phyloP scores from a whole-genome alignment of 2,113 vertebrate genomes.

The Himantopus leucocephalus region DNA sequence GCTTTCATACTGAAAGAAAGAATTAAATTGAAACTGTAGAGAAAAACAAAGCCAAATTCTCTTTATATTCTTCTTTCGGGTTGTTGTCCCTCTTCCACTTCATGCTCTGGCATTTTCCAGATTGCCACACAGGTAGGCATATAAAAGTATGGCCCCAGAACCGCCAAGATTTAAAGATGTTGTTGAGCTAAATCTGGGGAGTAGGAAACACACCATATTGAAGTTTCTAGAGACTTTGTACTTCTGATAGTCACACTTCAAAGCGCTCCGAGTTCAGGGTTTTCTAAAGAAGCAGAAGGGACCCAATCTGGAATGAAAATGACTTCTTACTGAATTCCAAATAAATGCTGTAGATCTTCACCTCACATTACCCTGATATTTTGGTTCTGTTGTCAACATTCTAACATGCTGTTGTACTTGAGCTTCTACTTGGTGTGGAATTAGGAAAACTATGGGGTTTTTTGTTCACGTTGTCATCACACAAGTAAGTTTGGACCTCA shows the following conservation, averaged over 20 bases:
- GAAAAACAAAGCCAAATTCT: neutral
- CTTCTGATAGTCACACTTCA: conserved; percentile 30
- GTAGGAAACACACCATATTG: conserved; percentile 25
- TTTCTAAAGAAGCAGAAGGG: conserved; percentile 49
- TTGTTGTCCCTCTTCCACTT: neutral
- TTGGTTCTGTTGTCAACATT: conserved; percentile 30
- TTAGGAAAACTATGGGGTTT: neutral
- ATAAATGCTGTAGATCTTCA: neutral
- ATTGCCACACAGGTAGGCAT: neutral
- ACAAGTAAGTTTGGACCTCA: neutral
- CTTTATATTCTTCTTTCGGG: neutral
- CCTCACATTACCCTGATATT: conserved; percentile 20
- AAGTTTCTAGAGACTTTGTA: conserved; percentile 23
- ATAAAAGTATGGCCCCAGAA: neutral
- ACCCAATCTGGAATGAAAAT: conserved; percentile 28
- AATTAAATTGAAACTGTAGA: neutral
- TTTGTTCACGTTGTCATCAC: neutral
- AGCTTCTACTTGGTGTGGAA: conserved; percentile 45
- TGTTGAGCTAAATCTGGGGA: conserved; percentile 5
- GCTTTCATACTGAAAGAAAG: neutral
- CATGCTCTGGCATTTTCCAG: neutral
- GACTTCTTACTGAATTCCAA: conserved; percentile 13
- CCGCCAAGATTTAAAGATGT: neutral
- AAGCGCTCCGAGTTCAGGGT: neutral
- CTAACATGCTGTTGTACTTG: neutral